Evolutionary conservation across 2,888 invertebrate genomes (phyloP).

Genomic region (Galeopsomyia nigrocyanea): DNA sequence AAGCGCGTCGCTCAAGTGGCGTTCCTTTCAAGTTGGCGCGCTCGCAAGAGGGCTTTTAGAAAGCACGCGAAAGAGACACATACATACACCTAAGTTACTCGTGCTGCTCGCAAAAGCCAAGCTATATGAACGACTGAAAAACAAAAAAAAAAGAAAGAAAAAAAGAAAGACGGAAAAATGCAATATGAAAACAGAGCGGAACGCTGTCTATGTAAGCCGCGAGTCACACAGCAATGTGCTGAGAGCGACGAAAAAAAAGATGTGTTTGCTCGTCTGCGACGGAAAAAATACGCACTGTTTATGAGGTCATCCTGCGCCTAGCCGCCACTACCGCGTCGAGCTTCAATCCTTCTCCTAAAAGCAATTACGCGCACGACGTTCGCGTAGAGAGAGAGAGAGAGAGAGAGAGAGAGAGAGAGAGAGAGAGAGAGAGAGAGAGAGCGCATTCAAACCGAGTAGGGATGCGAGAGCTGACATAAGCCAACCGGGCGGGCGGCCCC

Average conservation of each 20-base stretch:
- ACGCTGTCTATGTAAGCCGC: constrained; percentile 62
- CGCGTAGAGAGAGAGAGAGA: no score
- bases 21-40: constrained; percentile 13
- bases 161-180: constrained; percentile 44
- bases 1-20: constrained; percentile 13
- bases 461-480: constrained; percentile 9
- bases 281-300: constrained; percentile 36
- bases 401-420: no score
- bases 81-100: constrained; percentile 10
- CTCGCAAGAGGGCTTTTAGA: constrained; percentile 2
- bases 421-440: no score
- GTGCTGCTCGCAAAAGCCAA: background rate
- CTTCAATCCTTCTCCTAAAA: constrained; percentile 40
- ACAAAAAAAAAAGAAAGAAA: constrained; percentile 13
- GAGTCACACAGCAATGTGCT: constrained; percentile 67
- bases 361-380: constrained; percentile 34
- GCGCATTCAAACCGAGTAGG: background rate
- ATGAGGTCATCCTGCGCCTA: constrained; percentile 39
- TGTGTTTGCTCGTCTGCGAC: constrained; percentile 33
- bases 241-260: constrained; percentile 51
- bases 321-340: background rate
- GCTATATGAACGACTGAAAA: constrained; percentile 34
- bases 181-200: constrained; percentile 65
- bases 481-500: background rate
- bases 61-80: constrained; percentile 3